Evolutionary conservation across 2,113 vertebrate genomes (phyloP), one percentile per base, ranked within the genome.

Genomic region (Chloroceryle aenea): DNA sequence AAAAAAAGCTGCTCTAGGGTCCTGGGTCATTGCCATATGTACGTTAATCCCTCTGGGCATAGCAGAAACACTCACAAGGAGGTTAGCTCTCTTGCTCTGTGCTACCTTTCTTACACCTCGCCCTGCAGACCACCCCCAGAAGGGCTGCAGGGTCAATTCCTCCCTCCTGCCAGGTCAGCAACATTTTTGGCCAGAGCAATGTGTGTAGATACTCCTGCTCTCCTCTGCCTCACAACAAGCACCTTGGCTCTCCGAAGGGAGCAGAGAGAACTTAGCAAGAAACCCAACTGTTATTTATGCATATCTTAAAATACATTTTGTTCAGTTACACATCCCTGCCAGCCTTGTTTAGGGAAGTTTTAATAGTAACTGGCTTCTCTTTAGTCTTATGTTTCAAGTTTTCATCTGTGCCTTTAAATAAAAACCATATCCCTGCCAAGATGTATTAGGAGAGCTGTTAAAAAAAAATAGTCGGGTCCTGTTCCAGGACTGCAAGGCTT

Each of bases 401-500:
- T 92, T 96, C 79, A 90, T 95, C 90, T 96, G 85, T 68, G 76
- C 79, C 96, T 97, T 96, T 96, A 94, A 94, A 86, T 27, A 52
- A 29, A 19, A 1, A 19, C 30, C 0, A 0, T 61, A 80, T 92
- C 83, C 87, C 85, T 96, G 95, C 95, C 93, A 95, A 96, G 93
- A 94, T 83, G 75, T 84, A 93, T 93, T 92, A 96, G 93, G 72
- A 96, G 95, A 95, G 92, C 90, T 96, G 93, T 90, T 86, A 90
- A 96, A 56, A 52, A 52, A 52, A 52, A 14, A 48, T 96, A 88
- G 12, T 40, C 9, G 38, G 4, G 38, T 96, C 90, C 88, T 95
- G 90, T 97, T 97, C 95, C 90, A 96, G 93, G 85, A 94, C 23
- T 5, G 12, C 1, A 0, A 71, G 40, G 83, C 73, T 96, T 96